A percentile compares a stretch with the other conserved stretches of the same genome.
These are phyloP conservation scores for Stomorhina lunata DNA, from an alignment of 2,888 invertebrate genomes.

Conservation along the genomic window DNA sequence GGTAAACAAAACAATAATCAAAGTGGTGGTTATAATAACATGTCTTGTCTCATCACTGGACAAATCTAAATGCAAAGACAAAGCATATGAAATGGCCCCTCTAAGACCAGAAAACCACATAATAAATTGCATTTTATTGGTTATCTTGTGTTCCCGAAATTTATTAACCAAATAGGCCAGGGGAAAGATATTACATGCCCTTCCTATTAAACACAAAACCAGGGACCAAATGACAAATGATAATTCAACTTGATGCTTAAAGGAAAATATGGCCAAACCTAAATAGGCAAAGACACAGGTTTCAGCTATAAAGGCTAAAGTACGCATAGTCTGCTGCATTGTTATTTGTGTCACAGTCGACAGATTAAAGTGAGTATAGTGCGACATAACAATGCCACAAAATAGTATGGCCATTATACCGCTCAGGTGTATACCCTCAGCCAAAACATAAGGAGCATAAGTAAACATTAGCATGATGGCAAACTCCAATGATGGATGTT, in stretches of 20 bases:
- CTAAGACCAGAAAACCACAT: conserved; percentile 99
- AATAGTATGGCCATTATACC: conserved; percentile 99
- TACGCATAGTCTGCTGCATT: conserved; percentile 98
- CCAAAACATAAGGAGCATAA: conserved; percentile 98
- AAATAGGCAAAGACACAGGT: conserved; percentile 99
- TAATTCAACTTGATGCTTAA: conserved; percentile 94
- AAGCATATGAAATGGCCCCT: conserved; percentile 98
- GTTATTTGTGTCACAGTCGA: conserved; percentile 99
- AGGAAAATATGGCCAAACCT: conserved; percentile 88
- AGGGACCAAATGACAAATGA: conserved; percentile 97
- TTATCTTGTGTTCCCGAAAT: conserved; percentile 98
- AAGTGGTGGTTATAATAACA: conserved; percentile 97
- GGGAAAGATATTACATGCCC: conserved; percentile 98
- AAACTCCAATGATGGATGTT: conserved; percentile 98
- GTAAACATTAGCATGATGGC: conserved; percentile 99
- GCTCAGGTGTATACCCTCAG: conserved; percentile 96
- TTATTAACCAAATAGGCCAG: conserved; percentile 95
- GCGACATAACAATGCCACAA: conserved; percentile 99
- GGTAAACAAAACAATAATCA: conserved; percentile 98
- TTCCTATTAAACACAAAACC: conserved; percentile 92
- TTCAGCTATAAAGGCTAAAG: conserved; percentile 98
- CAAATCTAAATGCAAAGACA: conserved; percentile 96
- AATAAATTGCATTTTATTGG: conserved; percentile 98
- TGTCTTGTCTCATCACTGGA: conserved; percentile 94
- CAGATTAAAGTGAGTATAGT: conserved; percentile 98